Conservation (phyloP, 2,113 vertebrate species). For the Platycercus adscitus region DNA sequence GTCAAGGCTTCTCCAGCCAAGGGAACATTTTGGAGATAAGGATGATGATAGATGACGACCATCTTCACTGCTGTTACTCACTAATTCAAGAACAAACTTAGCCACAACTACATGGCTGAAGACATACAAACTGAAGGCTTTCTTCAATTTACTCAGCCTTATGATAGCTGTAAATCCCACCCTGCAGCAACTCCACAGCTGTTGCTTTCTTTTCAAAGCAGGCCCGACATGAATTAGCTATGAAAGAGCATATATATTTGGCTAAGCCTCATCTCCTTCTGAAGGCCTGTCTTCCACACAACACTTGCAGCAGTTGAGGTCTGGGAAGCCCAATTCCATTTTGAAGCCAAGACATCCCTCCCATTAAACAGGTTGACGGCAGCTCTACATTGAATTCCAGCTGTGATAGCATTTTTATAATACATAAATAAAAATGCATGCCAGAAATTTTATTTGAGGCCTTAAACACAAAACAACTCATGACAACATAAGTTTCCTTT, state of each 20-base stretch:
- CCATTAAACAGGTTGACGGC: neutral
- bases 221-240: neutral
- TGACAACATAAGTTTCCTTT: neutral
- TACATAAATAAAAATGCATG: neutral
- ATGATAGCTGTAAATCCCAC: neutral
- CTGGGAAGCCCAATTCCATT: neutral
- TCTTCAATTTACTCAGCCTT: neutral
- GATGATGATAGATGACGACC: neutral
- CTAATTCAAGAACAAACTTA: neutral
- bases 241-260: neutral
- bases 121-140: neutral
- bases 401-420: neutral
- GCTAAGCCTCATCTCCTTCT: neutral
- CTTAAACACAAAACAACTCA: neutral
- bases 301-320: neutral
- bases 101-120: neutral
- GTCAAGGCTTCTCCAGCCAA: neutral
- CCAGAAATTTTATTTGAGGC: neutral
- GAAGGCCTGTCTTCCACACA: neutral
- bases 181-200: neutral
- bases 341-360: neutral
- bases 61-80: neutral
- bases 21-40: neutral
- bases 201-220: neutral
- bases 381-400: neutral